phyloP scores from a whole-genome alignment of 2,888 invertebrate genomes.

The Hipparchia semele region DNA sequence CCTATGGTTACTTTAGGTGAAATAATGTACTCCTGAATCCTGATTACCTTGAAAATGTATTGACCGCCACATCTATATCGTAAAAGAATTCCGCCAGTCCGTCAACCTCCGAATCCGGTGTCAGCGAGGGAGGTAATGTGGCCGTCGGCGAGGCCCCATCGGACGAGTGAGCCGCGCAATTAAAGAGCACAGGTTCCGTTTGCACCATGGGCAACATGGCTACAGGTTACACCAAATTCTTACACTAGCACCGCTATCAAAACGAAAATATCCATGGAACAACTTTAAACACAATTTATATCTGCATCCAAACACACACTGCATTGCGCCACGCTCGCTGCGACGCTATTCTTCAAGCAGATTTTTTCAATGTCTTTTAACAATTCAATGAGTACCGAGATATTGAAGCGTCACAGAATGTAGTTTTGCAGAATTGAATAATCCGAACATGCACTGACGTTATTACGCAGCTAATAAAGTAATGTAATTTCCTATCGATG shows the following conservation, averaged over 20 bases:
- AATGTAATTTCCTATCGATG: conserved; percentile 78
- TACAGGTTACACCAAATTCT: conserved; percentile 62
- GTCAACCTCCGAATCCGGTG: conserved; percentile 75
- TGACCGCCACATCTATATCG: conserved; percentile 77
- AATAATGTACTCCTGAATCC: conserved; percentile 39
- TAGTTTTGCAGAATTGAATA: conserved; percentile 47
- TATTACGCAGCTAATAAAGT: conserved; percentile 75
- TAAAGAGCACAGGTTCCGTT: conserved; percentile 71
- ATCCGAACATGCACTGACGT: conserved; percentile 64
- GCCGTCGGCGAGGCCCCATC: conserved; percentile 71
- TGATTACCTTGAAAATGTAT: conserved; percentile 69
- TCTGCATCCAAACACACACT: conserved; percentile 78
- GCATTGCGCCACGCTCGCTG: conserved; percentile 80
- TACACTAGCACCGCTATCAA: conserved; percentile 60
- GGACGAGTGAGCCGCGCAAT: conserved; percentile 67
- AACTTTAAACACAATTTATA: conserved; percentile 70
- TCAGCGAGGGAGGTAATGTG: conserved; percentile 74
- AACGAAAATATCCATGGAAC: conserved; percentile 59
- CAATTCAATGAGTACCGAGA: conserved; percentile 16
- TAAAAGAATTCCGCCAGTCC: conserved; percentile 77
- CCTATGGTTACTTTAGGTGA: conserved; percentile 2
- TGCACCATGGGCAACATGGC: conserved; percentile 80
- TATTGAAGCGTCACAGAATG: conserved; percentile 27
- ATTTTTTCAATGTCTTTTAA: conserved; percentile 38
- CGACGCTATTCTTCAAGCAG: conserved; percentile 64